Evolutionary conservation across 2,888 invertebrate species (phyloP).

Genomic region (Leptura quadrifasciata): DNA sequence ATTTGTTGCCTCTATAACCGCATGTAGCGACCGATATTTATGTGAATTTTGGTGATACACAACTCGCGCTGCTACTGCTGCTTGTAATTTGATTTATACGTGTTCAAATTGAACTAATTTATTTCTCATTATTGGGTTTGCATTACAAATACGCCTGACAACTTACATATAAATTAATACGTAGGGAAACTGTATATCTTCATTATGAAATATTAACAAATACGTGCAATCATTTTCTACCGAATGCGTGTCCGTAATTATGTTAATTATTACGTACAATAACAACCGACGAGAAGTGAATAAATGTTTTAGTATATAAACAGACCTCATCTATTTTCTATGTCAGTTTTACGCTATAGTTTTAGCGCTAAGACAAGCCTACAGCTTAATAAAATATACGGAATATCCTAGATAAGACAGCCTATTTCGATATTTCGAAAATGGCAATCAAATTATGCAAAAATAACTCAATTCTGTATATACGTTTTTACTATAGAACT

Average conservation of each 20-base stretch:
- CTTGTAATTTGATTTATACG: slow-evolving; percentile 68
- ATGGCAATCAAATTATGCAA: no score
- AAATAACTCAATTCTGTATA: no score
- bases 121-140: slow-evolving; percentile 64
- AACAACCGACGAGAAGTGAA: neutral
- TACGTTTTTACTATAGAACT: no score
- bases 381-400: no score
- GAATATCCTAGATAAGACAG: no score
- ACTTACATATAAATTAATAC: slow-evolving; percentile 56
- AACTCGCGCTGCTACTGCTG: slow-evolving; percentile 51
- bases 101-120: slow-evolving; percentile 66
- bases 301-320: neutral
- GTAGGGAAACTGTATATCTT: slow-evolving; percentile 43
- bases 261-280: slow-evolving; percentile 8
- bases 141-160: slow-evolving; percentile 57
- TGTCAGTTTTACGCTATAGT: neutral
- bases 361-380: no score
- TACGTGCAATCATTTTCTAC: slow-evolving; percentile 21
- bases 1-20: slow-evolving; percentile 41
- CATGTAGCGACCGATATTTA: slow-evolving; percentile 53
- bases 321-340: neutral
- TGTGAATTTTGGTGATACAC: slow-evolving; percentile 54
- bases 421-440: no score
- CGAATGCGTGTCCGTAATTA: slow-evolving; percentile 11
- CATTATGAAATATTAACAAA: slow-evolving; percentile 34